Evolutionary conservation across 2,888 invertebrate genomes (phyloP).

Genomic region (Thera britannica): DNA sequence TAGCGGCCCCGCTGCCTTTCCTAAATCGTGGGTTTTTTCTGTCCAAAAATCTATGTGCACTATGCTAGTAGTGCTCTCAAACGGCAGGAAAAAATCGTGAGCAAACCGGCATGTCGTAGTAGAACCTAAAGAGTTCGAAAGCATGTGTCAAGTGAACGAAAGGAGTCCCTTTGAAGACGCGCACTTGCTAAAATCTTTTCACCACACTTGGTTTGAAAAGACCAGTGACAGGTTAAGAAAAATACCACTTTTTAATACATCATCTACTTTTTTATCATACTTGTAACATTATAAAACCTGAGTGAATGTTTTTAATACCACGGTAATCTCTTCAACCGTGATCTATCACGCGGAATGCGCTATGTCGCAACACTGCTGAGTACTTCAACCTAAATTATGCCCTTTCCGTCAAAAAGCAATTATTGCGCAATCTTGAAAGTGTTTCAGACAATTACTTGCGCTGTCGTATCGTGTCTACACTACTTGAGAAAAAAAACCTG

Average conservation of each 20-base stretch:
- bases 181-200: too few relatives aligned
- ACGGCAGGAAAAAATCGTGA: too few relatives aligned
- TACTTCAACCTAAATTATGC: slow-evolving; percentile 29
- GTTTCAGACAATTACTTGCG: slow-evolving; percentile 23
- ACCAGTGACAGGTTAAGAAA: too few relatives aligned
- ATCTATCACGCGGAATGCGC: slow-evolving; percentile 25
- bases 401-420: slow-evolving; percentile 36
- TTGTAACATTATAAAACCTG: slow-evolving; percentile 5
- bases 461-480: slow-evolving; percentile 12
- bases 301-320: slow-evolving; percentile 9
- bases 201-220: too few relatives aligned
- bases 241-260: neutral
- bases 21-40: too few relatives aligned
- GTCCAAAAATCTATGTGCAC: too few relatives aligned
- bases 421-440: slow-evolving; percentile 36
- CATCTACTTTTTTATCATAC: neutral
- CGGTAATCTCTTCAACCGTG: slow-evolving; percentile 18
- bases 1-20: too few relatives aligned
- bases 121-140: too few relatives aligned
- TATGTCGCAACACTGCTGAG: slow-evolving; percentile 24
- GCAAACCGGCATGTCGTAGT: too few relatives aligned
- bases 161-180: too few relatives aligned
- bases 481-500: neutral
- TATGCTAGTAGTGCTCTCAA: too few relatives aligned
- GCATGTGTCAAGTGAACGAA: too few relatives aligned